Base-by-base conservation (phyloP, 92 coral and sea anemone genomes). In the Umimayanthus chanpuru region DNA sequence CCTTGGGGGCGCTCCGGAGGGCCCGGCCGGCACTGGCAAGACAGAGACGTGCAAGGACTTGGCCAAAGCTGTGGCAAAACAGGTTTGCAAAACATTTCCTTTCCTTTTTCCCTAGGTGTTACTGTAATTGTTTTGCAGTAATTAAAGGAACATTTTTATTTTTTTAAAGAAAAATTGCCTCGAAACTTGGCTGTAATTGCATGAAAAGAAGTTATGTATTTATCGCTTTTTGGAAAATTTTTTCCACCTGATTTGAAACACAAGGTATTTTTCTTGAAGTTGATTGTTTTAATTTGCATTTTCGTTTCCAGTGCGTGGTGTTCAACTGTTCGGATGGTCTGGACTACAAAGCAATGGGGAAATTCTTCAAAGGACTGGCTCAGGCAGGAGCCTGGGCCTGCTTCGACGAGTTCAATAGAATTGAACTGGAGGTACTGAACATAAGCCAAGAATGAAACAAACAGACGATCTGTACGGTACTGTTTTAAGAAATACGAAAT, bases 331-430 rank as follows among this genome's bases (percentile, higher is more conserved):
- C 99, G 0, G 99, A 96, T 88, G 99, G 99, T 38, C 92, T 96
- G 77, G 99, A 96, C 90, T 96, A 91, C 96, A 96, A 96, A 86
- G 99, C 99, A 61, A 96, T 96, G 99, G 99, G 99, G 55, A 96
- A 96, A 89, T 96, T 96, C 93, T 96, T 96, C 89, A 96, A 96
- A 81, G 99, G 99, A 44, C 90, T 96, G 36, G 99, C 99, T 15
- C 99, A 96, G 80, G 99, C 99, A 3, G 99, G 99, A 2, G 90
- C 93, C 12, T 96, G 99, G 99, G 99, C 99, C 55, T 96, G 99
- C 86, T 96, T 96, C 84, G 99, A 96, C 79, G 99, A 96, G 88
- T 96, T 96, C 89, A 96, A 96, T 89, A 92, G 99, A 85, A 96
- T 96, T 85, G 99, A 96, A 77, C 89, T 96, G 26, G 99, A 96